Conservation (phyloP, 2,797 vertebrate species). For the Todus mexicanus region DNA sequence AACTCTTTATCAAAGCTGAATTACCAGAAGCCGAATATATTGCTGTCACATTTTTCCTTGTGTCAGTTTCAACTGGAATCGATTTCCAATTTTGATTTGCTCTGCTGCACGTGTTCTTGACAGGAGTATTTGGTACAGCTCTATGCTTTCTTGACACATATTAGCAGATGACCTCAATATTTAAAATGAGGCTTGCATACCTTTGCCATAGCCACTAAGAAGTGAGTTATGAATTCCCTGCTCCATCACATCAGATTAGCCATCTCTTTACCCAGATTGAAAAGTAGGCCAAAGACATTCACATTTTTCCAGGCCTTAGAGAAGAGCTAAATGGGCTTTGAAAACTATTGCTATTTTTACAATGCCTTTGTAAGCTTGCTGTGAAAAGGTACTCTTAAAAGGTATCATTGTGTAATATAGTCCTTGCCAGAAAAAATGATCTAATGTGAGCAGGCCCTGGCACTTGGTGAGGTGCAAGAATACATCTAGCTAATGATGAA, state of each 20-base stretch:
- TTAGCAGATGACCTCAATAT: conserved; percentile 7
- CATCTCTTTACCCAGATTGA: not conserved
- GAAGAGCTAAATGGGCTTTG: not conserved
- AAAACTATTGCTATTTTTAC: conserved; percentile 17
- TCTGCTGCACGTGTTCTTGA: not conserved
- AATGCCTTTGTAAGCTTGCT: not conserved
- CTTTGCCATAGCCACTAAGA: not conserved
- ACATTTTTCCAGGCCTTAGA: not conserved
- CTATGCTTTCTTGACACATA: not conserved
- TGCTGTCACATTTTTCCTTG: not conserved
- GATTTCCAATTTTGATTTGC: not conserved
- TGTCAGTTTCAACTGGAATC: not conserved
- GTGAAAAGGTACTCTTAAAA: not conserved
- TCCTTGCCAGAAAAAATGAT: not conserved
- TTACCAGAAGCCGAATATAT: not conserved
- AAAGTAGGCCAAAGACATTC: conserved; percentile 20
- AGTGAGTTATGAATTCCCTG: conserved; percentile 1
- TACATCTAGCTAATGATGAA: not conserved
- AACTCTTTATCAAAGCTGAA: not conserved
- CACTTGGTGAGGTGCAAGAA: not conserved
- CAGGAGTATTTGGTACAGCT: conserved; percentile 10
- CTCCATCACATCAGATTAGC: conserved; percentile 7
- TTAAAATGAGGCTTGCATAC: not conserved
- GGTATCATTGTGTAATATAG: not conserved
- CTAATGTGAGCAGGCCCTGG: not conserved